Base-by-base conservation (phyloP, 2,797 vertebrate genomes). In the Triplophysa bombifrons region DNA sequence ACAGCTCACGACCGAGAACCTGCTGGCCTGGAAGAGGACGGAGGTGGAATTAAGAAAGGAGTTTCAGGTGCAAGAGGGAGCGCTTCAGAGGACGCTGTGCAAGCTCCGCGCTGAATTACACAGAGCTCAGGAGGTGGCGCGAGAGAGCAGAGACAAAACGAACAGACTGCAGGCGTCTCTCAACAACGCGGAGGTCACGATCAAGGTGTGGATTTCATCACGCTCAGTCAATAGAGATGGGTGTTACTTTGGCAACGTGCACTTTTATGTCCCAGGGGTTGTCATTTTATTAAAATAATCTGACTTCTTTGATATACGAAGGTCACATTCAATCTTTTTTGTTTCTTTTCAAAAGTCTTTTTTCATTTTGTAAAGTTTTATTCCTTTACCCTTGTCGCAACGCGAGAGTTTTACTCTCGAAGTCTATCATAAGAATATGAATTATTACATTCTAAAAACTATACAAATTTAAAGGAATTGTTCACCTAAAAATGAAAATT, bases 11-110 rank as follows among this genome's bases (percentile, higher is more conserved):
- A 96, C 96, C 0, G 97, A 99, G 89, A 98, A 96, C 87, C 91
- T 98, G 70, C 93, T 98, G 88, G 94, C 95, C 76, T 98, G 96
- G 93, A 98, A 97, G 89, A 93, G 97, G 86, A 99, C 96, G 1
- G 98, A 99, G 93, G 93, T 94, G 1, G 96, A 99, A 79, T 93
- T 99, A 58, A 94, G 96, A 58, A 97, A 95, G 85, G 98, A 99
- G 87, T 98, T 99, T 90, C 97, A 99, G 90, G 93, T 91, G 16
- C 98, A 99, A 91, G 98, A 99, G 83, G 93, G 94, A 1, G 85
- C 93, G 1, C 93, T 99, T 89, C 94, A 96, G 85, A 97, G 97
- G 85, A 96, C 96, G 16, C 92, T 99, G 82, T 95, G 95, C 73
- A 98, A 96, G 82, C 93, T 99, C 87, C 96, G 96, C 86, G 93